phyloP scores from a whole-genome alignment of 2,797 vertebrate species.

The Pteropus rufus region DNA sequence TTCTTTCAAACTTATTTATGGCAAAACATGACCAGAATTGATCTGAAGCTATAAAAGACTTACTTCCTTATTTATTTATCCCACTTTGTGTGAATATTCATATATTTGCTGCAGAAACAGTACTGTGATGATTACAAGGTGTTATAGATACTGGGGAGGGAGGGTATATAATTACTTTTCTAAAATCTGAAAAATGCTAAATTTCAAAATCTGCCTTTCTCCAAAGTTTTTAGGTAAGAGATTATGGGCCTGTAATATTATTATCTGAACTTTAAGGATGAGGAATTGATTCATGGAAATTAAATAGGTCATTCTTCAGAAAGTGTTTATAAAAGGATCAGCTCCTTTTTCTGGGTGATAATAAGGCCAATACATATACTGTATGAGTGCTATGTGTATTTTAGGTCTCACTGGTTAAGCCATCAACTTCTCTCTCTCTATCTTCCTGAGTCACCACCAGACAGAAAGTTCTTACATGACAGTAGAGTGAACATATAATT shows the following conservation, averaged over 20 bases:
- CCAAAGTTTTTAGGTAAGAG: not conserved
- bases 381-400: not conserved
- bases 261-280: not conserved
- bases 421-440: not conserved
- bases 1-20: not conserved
- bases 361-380: not conserved
- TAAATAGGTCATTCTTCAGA: not conserved
- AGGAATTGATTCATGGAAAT: not conserved
- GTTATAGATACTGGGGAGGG: not conserved
- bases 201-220: constrained; percentile 12
- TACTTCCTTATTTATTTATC: not conserved
- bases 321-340: not conserved
- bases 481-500: not conserved
- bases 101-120: not conserved
- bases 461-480: not conserved
- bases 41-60: not conserved
- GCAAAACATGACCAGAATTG: not conserved
- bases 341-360: not conserved
- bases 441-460: not conserved
- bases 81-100: not conserved
- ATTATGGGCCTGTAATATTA: not conserved
- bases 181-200: constrained; percentile 30
- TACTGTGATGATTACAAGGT: not conserved
- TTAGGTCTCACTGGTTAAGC: not conserved
- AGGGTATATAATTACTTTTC: not conserved